phyloP scores from a whole-genome alignment of 2,113 vertebrate genomes.

The Tautogolabrus adspersus region DNA sequence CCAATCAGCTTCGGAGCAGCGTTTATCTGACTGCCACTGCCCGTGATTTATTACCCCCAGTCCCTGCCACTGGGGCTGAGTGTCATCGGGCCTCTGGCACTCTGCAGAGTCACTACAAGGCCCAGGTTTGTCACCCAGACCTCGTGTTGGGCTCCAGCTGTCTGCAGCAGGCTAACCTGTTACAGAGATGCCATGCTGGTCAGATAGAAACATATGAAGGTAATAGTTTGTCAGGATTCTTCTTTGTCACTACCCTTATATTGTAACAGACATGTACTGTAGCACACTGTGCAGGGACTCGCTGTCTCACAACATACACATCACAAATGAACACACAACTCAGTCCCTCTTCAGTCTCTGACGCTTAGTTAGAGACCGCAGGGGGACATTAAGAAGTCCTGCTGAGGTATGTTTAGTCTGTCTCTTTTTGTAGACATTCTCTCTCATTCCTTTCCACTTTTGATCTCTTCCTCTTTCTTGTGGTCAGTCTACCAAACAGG shows the following conservation, averaged over 20 bases:
- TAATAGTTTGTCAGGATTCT: constrained; percentile 58
- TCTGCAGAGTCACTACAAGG: constrained; percentile 69
- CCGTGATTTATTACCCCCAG: constrained; percentile 80
- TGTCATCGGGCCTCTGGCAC: constrained; percentile 74
- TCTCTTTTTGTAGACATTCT: constrained; percentile 27
- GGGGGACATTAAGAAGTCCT: constrained; percentile 13
- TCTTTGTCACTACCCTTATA: constrained; percentile 52
- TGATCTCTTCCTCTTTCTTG: constrained; percentile 5
- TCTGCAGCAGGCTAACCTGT: constrained; percentile 46
- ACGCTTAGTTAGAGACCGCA: constrained; percentile 40
- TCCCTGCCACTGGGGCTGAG: constrained; percentile 67
- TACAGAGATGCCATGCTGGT: constrained; percentile 29
- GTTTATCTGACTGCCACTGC: constrained; percentile 80
- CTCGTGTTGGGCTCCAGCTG: constrained; percentile 46
- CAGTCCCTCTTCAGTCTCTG: constrained; percentile 11
- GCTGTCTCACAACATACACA: background rate
- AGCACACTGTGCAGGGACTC: constrained; percentile 9
- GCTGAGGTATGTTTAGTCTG: constrained; percentile 41
- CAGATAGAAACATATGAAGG: constrained; percentile 46
- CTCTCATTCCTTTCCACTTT: background rate
- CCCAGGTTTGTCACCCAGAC: constrained; percentile 61
- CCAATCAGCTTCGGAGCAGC: constrained; percentile 72
- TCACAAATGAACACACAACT: constrained; percentile 22
- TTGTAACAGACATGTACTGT: constrained; percentile 47
- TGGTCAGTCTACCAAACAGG: constrained; percentile 1